Conservation (phyloP, 2,797 vertebrate genomes). For the Bovichtus diacanthus region DNA sequence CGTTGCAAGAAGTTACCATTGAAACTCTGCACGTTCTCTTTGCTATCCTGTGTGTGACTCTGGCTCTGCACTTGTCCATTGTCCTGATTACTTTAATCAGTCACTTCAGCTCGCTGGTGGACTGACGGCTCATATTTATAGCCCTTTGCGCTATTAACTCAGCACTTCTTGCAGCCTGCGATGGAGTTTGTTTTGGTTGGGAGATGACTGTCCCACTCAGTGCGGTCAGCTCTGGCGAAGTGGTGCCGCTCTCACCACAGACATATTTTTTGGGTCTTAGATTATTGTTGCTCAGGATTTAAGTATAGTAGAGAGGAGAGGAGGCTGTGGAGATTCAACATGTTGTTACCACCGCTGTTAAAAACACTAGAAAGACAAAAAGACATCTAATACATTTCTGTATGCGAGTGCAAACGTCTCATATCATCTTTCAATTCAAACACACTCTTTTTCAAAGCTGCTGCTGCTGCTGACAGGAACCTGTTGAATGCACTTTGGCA, state of each 20-base stretch:
- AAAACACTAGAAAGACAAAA: constrained; percentile 13
- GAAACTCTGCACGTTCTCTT: neutral
- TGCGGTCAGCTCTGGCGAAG: constrained; percentile 44
- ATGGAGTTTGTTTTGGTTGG: constrained; percentile 56
- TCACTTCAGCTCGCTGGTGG: constrained; percentile 14
- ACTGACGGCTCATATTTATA: constrained; percentile 40
- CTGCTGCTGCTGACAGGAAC: constrained; percentile 11
- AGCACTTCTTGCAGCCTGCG: constrained; percentile 19
- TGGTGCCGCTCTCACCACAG: constrained; percentile 37
- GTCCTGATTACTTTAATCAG: constrained; percentile 30
- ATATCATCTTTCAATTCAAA: constrained; percentile 15
- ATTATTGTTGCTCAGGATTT: constrained; percentile 42
- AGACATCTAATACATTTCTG: constrained; percentile 6
- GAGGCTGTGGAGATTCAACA: neutral
- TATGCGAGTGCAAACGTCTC: neutral
- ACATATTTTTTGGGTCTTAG: constrained; percentile 52
- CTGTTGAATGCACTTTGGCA: constrained; percentile 21
- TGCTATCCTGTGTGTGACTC: constrained; percentile 6
- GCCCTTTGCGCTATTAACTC: constrained; percentile 22
- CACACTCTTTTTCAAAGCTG: constrained; percentile 16
- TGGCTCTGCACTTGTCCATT: constrained; percentile 21
- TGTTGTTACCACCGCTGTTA: constrained; percentile 22
- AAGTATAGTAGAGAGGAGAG: constrained; percentile 19
- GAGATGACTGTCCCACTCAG: constrained; percentile 35
- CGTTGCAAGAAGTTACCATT: neutral